Evolutionary conservation across 2,888 invertebrate genomes (phyloP), one percentile per base, ranked within the genome.

Genomic region (Oxycera nigricornis): DNA sequence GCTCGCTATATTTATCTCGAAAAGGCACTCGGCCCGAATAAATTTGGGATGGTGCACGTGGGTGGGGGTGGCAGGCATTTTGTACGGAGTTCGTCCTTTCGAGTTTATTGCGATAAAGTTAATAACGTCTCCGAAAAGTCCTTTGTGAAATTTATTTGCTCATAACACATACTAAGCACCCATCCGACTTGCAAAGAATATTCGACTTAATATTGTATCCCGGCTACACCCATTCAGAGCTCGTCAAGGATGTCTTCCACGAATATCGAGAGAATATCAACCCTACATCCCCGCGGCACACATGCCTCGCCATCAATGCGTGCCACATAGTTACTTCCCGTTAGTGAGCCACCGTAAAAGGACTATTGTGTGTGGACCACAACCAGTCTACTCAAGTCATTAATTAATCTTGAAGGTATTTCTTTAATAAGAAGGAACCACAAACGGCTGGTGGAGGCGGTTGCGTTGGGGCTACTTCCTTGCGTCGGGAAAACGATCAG

Each of bases 371-470:
- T 65, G 41, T 39, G 41, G 65, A 35, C 65, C 65, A 24, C 35
- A 65, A 65, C 39, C 24, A 65, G 30, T 65, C 65, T 41, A 39
- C 65, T 65, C 1, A 24, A 65, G 65, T 22, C 24, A 65, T 65
- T 65, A 65, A 65, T 65, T 65, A 65, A 65, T 41, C 30, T 41
- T 65, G 65, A 65, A 65, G 65, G 65, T 65, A 65, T 65, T 65
- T 41, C 11, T 17, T 65, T 30, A 41, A 65, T 55, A 26, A 24
- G 65, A 65, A 39, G 20, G 41, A n/a, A 17, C 46, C 46, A 46
- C 46, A 46, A 46, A 46, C 14, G 46, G 11, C 46, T 46, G 46
- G 17, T n/a, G n/a, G n/a, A n/a, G n/a, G n/a, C n/a, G n/a, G n/a
- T n/a, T n/a, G n/a, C n/a, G n/a, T n/a, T n/a, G n/a, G n/a, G n/a